phyloP scores from a whole-genome alignment of 2,888 invertebrate genomes.

The Callimorpha dominula region DNA sequence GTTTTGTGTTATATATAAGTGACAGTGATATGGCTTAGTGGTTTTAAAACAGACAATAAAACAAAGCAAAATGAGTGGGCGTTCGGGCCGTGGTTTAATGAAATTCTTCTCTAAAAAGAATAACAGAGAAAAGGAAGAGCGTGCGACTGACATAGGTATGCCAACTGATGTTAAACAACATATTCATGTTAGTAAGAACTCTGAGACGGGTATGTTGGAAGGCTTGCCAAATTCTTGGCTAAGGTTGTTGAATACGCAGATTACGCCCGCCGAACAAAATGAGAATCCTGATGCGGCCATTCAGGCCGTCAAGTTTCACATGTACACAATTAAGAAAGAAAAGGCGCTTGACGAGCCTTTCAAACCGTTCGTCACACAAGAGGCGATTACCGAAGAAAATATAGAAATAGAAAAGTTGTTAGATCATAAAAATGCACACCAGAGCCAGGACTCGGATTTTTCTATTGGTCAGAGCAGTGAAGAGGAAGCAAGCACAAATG shows the following conservation, averaged over 20 bases:
- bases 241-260: conserved; percentile 92
- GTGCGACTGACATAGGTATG: conserved; percentile 90
- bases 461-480: conserved; percentile 85
- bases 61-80: conserved; percentile 80
- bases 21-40: conserved; percentile 73
- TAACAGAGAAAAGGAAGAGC: conserved; percentile 76
- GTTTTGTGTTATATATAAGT: conserved; percentile 61
- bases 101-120: conserved; percentile 83
- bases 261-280: conserved; percentile 94
- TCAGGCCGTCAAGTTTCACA: conserved; percentile 96
- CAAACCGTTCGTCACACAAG: conserved; percentile 93
- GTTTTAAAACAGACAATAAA: conserved; percentile 54
- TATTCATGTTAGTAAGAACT: conserved; percentile 95
- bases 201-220: conserved; percentile 93
- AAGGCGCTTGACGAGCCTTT: conserved; percentile 90
- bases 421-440: conserved; percentile 90
- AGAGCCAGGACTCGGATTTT: conserved; percentile 87
- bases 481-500: conserved; percentile 81
- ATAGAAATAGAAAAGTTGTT: conserved; percentile 92
- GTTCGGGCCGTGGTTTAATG: conserved; percentile 81
- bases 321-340: conserved; percentile 94
- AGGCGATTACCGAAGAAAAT: conserved; percentile 93
- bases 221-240: conserved; percentile 95
- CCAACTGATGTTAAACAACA: conserved; percentile 95
- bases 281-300: conserved; percentile 96